Evolutionary conservation across 2,888 invertebrate genomes (phyloP), one percentile per base, ranked within the genome.

Genomic region (Podotricha telesiphe): DNA sequence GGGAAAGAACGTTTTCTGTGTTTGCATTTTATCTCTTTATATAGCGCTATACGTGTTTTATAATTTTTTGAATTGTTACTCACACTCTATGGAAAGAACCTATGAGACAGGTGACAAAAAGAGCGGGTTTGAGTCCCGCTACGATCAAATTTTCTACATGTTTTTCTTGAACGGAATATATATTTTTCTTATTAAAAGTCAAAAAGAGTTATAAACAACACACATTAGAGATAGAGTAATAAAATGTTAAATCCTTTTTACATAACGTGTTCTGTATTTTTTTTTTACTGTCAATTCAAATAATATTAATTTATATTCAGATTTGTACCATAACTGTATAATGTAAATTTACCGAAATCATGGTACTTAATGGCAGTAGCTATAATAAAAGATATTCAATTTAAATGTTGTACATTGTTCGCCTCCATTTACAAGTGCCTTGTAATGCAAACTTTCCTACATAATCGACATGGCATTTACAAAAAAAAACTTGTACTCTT

Each of bases 391-490:
- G 61, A 63, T 59, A n/a, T n/a, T n/a, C n/a, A n/a, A n/a, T n/a
- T n/a, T n/a, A n/a, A n/a, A n/a, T n/a, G n/a, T n/a, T n/a, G n/a
- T n/a, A n/a, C 37, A 61, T 50, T 65, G 64, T 65, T 68, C 65
- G 48, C 22, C 61, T 55, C 40, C 22, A 63, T 67, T 61, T 48
- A 47, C 58, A 67, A 53, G 53, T 65, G 59, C 47, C 53, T 40
- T 70, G 65, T 65, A 65, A 65, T 53, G 64, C 42, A 4, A 40
- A 65, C 51, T 61, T 67, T 58, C 64, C 47, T 55, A 34, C 17
- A 37, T 37, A 28, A 51, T 51, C 53, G 28, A 17, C 17, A 48
- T 13, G 51, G 61, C 34, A 67, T 67, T 51, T 40, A 45, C 2
- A 45, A 61, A 59, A 51, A 37, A 48, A 13, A 15, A 20, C 1